Percentiles rank a stretch among this genome's conserved stretches.
Conservation (phyloP, 2,888 invertebrate species). For the Cryptophagus acutangulus region DNA sequence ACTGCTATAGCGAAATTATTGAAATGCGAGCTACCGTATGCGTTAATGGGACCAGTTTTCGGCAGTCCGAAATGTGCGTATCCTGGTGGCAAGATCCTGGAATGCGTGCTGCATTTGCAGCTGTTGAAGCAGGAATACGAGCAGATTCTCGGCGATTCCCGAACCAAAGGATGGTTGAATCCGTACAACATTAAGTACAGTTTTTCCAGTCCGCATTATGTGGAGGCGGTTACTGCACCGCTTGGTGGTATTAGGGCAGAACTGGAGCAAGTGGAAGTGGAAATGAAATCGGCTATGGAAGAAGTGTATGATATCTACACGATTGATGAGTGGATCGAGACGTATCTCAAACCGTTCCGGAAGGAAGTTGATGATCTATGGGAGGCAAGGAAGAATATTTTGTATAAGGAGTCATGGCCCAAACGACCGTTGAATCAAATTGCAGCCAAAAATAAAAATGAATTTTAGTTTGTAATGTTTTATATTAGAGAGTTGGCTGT, state of each 20-base stretch:
- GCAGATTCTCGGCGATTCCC: slow-evolving; percentile 45
- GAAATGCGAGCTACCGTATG: slow-evolving; percentile 41
- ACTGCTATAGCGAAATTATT: slow-evolving; percentile 39
- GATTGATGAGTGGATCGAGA: slow-evolving; percentile 60
- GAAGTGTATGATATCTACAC: slow-evolving; percentile 58
- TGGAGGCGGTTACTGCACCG: slow-evolving; percentile 54
- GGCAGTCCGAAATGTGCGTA: slow-evolving; percentile 42
- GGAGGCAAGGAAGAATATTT: slow-evolving; percentile 48
- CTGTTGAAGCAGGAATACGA: slow-evolving; percentile 51
- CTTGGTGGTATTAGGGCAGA: slow-evolving; percentile 52
- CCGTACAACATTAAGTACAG: slow-evolving; percentile 61
- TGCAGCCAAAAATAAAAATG: too few relatives aligned
- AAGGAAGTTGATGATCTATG: slow-evolving; percentile 51
- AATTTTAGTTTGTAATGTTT: too few relatives aligned
- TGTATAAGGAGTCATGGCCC: slow-evolving; percentile 51
- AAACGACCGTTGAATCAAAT: slow-evolving; percentile 51
- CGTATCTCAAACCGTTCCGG: slow-evolving; percentile 49
- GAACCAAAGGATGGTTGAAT: slow-evolving; percentile 57
- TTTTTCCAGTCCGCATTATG: slow-evolving; percentile 60
- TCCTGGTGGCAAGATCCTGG: slow-evolving; percentile 41
- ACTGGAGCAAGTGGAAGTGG: slow-evolving; percentile 49
- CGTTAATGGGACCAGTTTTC: slow-evolving; percentile 37
- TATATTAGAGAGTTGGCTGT: too few relatives aligned
- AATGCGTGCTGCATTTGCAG: slow-evolving; percentile 46
- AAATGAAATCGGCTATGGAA: slow-evolving; percentile 51